Conservation (phyloP, 2,888 invertebrate genomes). For the Mythimna albipuncta region DNA sequence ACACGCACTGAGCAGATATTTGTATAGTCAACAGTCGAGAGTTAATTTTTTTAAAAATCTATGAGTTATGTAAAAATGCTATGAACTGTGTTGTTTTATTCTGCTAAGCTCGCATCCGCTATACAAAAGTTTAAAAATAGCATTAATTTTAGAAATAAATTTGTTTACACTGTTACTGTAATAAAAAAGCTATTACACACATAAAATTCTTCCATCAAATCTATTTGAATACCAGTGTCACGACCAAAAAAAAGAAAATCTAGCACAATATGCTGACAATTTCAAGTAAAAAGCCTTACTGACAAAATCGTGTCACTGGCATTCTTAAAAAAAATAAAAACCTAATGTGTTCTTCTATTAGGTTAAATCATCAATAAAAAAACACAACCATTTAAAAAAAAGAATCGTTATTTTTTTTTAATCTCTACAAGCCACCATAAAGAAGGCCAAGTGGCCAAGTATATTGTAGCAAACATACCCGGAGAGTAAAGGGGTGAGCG, state of each 20-base stretch:
- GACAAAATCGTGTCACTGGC: slow-evolving; percentile 10
- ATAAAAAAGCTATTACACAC: slow-evolving; percentile 12
- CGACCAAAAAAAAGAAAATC: not conserved
- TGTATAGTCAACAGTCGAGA: not conserved
- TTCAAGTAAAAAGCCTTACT: not conserved
- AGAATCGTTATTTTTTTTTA: slow-evolving; percentile 10
- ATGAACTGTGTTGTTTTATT: not conserved
- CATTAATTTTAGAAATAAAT: not conserved
- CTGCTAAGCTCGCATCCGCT: slow-evolving; percentile 5
- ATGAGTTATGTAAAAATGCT: too few species aligned
- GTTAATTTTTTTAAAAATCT: not conserved
- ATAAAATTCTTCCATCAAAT: slow-evolving; percentile 12
- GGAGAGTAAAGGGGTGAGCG: slow-evolving; percentile 83
- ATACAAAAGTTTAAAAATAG: not conserved
- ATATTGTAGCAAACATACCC: slow-evolving; percentile 75
- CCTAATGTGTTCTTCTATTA: slow-evolving; percentile 16
- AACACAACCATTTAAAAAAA: slow-evolving; percentile 26
- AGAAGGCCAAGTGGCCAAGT: not conserved
- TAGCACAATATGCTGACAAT: not conserved
- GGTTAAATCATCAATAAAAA: slow-evolving; percentile 4
- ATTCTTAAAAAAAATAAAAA: slow-evolving; percentile 11
- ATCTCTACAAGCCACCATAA: slow-evolving; percentile 39
- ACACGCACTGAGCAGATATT: slow-evolving; percentile 5
- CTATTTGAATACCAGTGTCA: slow-evolving; percentile 22
- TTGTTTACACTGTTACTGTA: not conserved